Base-by-base conservation (phyloP, 2,797 vertebrate species). In the Emys orbicularis region DNA sequence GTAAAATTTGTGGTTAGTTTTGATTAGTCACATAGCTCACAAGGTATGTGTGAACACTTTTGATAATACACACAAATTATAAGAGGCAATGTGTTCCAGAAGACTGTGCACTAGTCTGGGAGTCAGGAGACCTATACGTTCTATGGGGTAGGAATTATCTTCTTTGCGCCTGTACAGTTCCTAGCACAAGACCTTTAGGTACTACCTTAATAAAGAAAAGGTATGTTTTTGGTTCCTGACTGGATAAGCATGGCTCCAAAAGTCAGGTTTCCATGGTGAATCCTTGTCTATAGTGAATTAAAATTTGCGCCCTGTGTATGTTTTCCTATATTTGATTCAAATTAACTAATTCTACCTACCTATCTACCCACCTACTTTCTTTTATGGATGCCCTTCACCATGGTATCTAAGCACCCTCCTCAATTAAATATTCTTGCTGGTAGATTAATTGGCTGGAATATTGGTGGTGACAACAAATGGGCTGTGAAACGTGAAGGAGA, bases 371-470 rank as follows among this genome's bases (percentile, higher is more conserved):
- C 25, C 80, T 89, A 53, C 4, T 94, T 83, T 3, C 59, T 91
- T 93, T 79, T 80, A 57, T 3, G 37, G 5, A 5, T 65, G 94
- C 18, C 47, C 92, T 93, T 91, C 50, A 13, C 79, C 89, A 56
- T 57, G 8, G 0, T 84, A 79, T 86, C 90, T 68, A 31, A 41
- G 23, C 86, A 12, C 18, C 61, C 88, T 92, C 80, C 83, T 90
- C n/a, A 7, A 77, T n/a, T 15, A 3, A 77, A 90, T n/a, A 34
- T 9, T n/a, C 68, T 86, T 85, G 47, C 83, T 80, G 92, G 50
- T 37, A 89, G 93, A 85, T 97, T 96, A 95, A 97, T 94, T 96
- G 89, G 80, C 89, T 93, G 94, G 90, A 96, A 96, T 92, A 88
- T 8, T 93, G 90, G 2, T 79, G 68, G 53, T 83, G 89, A 96